Percentiles rank a stretch among this genome's conserved stretches.
phyloP scores from a whole-genome alignment of 2,888 invertebrate species.

The Idaea dimidiata region DNA sequence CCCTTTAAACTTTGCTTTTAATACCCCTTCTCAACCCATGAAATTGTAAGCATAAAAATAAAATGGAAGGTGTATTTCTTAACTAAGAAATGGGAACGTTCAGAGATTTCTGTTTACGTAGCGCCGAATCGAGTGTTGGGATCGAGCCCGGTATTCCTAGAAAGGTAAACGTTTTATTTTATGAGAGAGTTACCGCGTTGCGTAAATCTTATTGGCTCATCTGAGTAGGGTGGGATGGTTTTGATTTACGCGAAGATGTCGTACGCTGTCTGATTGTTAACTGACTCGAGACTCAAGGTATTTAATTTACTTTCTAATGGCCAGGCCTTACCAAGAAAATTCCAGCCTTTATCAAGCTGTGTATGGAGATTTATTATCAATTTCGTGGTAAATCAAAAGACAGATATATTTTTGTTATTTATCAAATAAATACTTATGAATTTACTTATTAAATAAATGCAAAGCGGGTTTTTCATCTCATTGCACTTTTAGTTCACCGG shows the following conservation, averaged over 20 bases:
- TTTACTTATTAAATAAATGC: too few relatives aligned
- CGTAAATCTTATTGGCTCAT: conserved; percentile 23
- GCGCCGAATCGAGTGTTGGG: conserved; percentile 19
- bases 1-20: background rate
- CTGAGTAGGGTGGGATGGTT: conserved; percentile 10
- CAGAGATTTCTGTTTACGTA: conserved; percentile 21
- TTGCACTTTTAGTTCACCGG: too few relatives aligned
- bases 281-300: background rate
- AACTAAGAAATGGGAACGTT: background rate
- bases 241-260: background rate
- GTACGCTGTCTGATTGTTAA: background rate
- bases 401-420: too few relatives aligned
- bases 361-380: too few relatives aligned
- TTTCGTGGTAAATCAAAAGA: too few relatives aligned
- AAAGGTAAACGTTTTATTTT: conserved; percentile 29
- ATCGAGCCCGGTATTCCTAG: conserved; percentile 18
- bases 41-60: background rate
- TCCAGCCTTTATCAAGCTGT: too few relatives aligned
- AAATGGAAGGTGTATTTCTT: background rate
- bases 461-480: too few relatives aligned
- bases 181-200: conserved; percentile 26
- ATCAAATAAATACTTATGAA: too few relatives aligned
- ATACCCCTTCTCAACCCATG: background rate
- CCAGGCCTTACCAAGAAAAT: too few relatives aligned
- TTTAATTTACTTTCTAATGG: background rate